These are phyloP conservation scores for Catocala nupta DNA, from an alignment of 2,888 invertebrate species.

Conservation along the genomic window DNA sequence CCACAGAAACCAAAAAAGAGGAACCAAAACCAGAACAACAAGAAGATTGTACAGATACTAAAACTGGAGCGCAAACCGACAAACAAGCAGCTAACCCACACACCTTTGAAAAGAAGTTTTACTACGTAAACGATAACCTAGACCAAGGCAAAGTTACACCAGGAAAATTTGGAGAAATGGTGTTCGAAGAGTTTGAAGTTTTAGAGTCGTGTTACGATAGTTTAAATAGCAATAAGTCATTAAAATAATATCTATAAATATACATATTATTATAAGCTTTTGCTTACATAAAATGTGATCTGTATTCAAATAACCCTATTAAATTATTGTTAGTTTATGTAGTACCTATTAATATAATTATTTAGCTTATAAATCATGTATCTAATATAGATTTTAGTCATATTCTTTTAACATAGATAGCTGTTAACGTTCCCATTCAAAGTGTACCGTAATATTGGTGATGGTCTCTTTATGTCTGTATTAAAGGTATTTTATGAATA, in stretches of 20 bases:
- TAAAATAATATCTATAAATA: conserved; percentile 68
- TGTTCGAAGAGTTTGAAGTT: conserved; percentile 94
- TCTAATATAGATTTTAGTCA: conserved; percentile 59
- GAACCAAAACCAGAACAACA: conserved; percentile 45
- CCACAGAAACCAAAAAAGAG: conserved; percentile 50
- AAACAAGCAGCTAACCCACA: conserved; percentile 67
- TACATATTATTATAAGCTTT: conserved; percentile 64
- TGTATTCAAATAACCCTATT: conserved; percentile 79
- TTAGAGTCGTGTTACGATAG: conserved; percentile 89
- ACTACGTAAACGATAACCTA: conserved; percentile 87
- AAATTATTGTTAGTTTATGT: conserved; percentile 80
- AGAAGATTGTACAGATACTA: conserved; percentile 54
- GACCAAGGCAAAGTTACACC: conserved; percentile 86
- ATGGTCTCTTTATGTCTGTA: conserved; percentile 79
- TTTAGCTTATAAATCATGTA: conserved; percentile 66
- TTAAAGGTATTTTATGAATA: conserved; percentile 70
- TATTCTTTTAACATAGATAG: conserved; percentile 54
- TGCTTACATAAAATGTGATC: conserved; percentile 80
- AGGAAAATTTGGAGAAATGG: conserved; percentile 93
- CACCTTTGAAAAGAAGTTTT: conserved; percentile 87
- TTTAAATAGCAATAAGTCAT: conserved; percentile 86
- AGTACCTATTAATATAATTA: conserved; percentile 68
- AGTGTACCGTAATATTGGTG: conserved; percentile 78
- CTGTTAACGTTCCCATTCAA: conserved; percentile 61
- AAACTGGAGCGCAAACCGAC: conserved; percentile 55